Conservation (phyloP, 2,113 vertebrate species). For the Zosterops lateralis region DNA sequence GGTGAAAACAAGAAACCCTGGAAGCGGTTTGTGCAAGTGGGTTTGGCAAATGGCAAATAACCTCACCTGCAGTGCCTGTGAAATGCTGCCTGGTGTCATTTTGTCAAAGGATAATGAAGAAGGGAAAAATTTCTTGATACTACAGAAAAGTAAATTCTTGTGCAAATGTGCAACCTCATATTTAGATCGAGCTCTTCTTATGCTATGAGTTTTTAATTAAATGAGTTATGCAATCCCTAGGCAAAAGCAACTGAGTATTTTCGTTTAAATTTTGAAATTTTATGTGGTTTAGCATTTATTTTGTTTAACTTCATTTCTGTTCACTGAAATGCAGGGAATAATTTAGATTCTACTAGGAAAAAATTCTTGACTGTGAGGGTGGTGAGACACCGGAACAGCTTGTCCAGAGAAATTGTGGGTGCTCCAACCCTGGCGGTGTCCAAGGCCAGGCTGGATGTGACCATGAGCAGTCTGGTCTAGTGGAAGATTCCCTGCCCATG, state of each 20-base stretch:
- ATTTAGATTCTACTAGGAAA: not conserved
- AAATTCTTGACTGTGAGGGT: not conserved
- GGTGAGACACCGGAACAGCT: not conserved
- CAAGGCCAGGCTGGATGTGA: not conserved
- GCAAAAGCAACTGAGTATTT: not conserved
- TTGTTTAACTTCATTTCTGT: not conserved
- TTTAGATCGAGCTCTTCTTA: not conserved
- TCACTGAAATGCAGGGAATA: not conserved
- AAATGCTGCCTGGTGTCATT: not conserved
- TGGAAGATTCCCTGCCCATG: not conserved
- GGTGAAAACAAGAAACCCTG: constrained; percentile 16
- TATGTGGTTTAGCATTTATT: not conserved
- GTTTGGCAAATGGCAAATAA: not conserved
- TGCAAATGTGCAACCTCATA: not conserved
- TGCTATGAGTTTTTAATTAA: not conserved
- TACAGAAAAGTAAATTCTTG: not conserved
- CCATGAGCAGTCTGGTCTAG: not conserved
- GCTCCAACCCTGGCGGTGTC: not conserved
- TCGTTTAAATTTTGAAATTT: not conserved
- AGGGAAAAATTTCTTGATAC: not conserved
- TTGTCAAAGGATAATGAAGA: not conserved
- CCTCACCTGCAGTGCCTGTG: not conserved
- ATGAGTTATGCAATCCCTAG: not conserved
- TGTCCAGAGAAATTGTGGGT: not conserved
- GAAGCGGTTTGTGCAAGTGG: not conserved